Conservation (phyloP, 1,140 invertebrate species). For the Drosophila suzukii region DNA sequence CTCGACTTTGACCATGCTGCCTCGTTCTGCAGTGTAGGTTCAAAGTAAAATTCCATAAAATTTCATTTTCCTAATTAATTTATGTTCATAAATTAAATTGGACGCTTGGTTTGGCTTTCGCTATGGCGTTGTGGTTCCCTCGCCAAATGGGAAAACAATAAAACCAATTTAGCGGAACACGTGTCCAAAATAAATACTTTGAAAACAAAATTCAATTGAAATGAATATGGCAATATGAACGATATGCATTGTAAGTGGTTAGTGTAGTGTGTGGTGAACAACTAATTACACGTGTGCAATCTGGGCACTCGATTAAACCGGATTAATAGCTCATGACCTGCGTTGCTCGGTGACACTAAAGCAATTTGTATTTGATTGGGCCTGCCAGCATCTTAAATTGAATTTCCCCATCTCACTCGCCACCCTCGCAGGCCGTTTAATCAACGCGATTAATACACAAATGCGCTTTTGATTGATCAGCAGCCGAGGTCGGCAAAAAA, state of each 20-base stretch:
- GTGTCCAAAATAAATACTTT: conserved; percentile 7
- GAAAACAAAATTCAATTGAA: conserved; percentile 23
- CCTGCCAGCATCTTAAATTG: conserved; percentile 20
- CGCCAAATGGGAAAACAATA: conserved; percentile 39
- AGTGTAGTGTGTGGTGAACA: too few species aligned
- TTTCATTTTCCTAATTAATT: conserved; percentile 81
- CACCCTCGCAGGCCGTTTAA: conserved; percentile 38
- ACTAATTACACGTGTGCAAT: conserved; percentile 29
- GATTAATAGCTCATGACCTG: conserved; percentile 43
- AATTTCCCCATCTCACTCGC: conserved; percentile 9
- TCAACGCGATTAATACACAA: conserved; percentile 72
- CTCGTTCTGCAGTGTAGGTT: conserved; percentile 58
- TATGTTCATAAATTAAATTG: conserved; percentile 80
- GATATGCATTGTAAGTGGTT: not conserved
- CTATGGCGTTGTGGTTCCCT: conserved; percentile 25
- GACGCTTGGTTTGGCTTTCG: conserved; percentile 27
- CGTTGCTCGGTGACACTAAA: conserved; percentile 24
- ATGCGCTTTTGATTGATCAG: conserved; percentile 72
- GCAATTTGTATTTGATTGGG: conserved; percentile 42
- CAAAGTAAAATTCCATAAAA: conserved; percentile 79
- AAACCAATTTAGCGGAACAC: conserved; percentile 35
- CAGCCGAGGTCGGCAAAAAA: conserved; percentile 13
- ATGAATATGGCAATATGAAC: conserved; percentile 5
- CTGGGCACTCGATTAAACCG: conserved; percentile 10
- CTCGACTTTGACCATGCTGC: conserved; percentile 41